These are phyloP conservation scores for Hanleya hanleyi DNA, from an alignment of 2,888 invertebrate species.

Conservation along the genomic window DNA sequence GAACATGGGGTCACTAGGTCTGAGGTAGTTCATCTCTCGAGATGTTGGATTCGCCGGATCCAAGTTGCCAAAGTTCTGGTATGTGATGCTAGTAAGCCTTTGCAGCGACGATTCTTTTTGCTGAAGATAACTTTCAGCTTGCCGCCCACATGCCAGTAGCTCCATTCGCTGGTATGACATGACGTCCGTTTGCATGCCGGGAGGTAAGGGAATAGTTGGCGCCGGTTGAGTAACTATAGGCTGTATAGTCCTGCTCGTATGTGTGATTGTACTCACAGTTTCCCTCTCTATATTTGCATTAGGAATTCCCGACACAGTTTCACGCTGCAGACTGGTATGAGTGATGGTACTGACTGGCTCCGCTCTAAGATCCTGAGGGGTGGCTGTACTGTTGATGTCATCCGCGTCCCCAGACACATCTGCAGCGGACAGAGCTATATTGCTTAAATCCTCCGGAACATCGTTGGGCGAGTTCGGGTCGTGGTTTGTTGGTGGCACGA, in stretches of 20 bases:
- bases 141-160: slow-evolving; percentile 51
- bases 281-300: background rate
- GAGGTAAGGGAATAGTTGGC: background rate
- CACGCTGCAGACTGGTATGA: slow-evolving; percentile 14
- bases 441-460: slow-evolving; percentile 20
- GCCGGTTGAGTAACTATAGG: background rate
- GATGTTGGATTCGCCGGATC: slow-evolving; percentile 37
- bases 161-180: slow-evolving; percentile 59
- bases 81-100: slow-evolving; percentile 7
- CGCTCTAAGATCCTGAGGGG: slow-evolving; percentile 4
- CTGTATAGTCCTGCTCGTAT: background rate
- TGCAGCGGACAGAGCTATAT: background rate
- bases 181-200: slow-evolving; percentile 28
- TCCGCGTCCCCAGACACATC: background rate
- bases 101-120: slow-evolving; percentile 7
- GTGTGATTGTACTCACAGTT: slow-evolving; percentile 2
- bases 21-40: slow-evolving; percentile 38
- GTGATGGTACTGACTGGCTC: slow-evolving; percentile 40
- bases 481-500: background rate
- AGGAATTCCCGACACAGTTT: background rate
- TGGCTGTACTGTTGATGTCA: slow-evolving; percentile 21
- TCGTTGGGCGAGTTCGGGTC: background rate
- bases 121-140: slow-evolving; percentile 34
- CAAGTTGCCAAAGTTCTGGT: slow-evolving; percentile 8
- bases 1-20: slow-evolving; percentile 39